Conservation (phyloP, 2,797 vertebrate species). For the Pitangus sulphuratus region DNA sequence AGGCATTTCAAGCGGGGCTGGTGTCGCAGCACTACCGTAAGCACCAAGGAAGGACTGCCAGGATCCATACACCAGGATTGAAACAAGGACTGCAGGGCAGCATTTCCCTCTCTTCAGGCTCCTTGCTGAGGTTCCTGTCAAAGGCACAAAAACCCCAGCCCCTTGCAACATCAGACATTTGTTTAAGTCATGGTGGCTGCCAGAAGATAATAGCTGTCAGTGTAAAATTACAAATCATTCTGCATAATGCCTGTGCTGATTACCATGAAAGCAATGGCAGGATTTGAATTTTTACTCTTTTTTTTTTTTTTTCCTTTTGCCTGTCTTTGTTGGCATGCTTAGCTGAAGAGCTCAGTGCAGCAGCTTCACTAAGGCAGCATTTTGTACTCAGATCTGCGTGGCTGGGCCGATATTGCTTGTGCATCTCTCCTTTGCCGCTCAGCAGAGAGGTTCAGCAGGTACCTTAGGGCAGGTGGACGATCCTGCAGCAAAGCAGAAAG, state of each 20-base stretch:
- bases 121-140: background rate
- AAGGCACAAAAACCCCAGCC: background rate
- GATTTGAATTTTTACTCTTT: conserved; percentile 27
- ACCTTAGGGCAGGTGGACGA: background rate
- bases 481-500: background rate
- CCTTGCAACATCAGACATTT: conserved; percentile 22
- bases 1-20: background rate
- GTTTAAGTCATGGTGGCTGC: conserved; percentile 62
- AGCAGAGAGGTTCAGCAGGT: background rate
- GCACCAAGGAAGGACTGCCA: background rate
- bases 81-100: background rate
- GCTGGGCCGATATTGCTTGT: accelerated
- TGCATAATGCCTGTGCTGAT: conserved; percentile 53
- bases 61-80: background rate
- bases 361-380: background rate
- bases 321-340: background rate
- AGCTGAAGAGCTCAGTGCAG: background rate
- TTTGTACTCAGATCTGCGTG: background rate
- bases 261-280: conserved; percentile 30
- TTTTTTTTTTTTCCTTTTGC: background rate
- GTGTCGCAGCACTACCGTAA: background rate
- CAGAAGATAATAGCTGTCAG: conserved; percentile 63
- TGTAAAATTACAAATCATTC: conserved; percentile 65
- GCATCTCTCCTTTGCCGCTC: accelerated
- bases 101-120: background rate